Evolutionary conservation across 1,140 invertebrate genomes (phyloP), one percentile per base, ranked within the genome.

Genomic region (Scaptomyza graminum): DNA sequence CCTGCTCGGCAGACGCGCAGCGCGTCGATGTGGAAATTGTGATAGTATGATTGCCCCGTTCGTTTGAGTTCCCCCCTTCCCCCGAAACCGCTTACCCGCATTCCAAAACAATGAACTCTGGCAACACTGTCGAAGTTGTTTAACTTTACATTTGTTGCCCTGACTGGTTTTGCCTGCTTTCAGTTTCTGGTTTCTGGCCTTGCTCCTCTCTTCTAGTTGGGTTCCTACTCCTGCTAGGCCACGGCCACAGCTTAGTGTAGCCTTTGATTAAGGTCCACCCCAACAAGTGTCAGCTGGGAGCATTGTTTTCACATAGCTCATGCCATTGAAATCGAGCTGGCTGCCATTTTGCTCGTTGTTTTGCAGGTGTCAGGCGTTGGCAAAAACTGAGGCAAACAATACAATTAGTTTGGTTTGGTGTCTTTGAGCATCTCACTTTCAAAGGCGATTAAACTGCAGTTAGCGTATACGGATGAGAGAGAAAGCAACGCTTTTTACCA

Each of bases 21-120:
- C 73, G 81, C 81, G 81, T 85, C 81, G 81, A 74, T 85, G 81
- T 85, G 81, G 81, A 85, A 85, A 84, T 76, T 77, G 76, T 70
- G 81, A 85, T 84, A 85, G 81, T 74, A 76, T 69, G 34, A 28
- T 28, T 6, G 28, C 28, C 28, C 6, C 28, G 7, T 34, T 34
- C 31, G 31, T 34, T 34, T 34, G 31, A 7, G n/a, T n/a, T n/a
- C 3, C 37, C 9, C 12, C 12, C 37, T n/a, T 41, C 37, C 37
- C 5, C 11, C 5, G 3, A 8, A 11, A 22, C 15, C 37, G 1
- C 22, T n/a, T 37, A 55, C 62, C 55, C 68, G 57, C 72, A 75
- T 61, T 37, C 51, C 73, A 55, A 41, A 84, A 84, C 76, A 76
- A 76, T 84, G 80, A 79, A 76, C 76, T 79, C 64, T 82, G 63